Evolutionary conservation across 2,113 vertebrate species (phyloP), one percentile per base, ranked within the genome.

Genomic region (Barbus barbus): DNA sequence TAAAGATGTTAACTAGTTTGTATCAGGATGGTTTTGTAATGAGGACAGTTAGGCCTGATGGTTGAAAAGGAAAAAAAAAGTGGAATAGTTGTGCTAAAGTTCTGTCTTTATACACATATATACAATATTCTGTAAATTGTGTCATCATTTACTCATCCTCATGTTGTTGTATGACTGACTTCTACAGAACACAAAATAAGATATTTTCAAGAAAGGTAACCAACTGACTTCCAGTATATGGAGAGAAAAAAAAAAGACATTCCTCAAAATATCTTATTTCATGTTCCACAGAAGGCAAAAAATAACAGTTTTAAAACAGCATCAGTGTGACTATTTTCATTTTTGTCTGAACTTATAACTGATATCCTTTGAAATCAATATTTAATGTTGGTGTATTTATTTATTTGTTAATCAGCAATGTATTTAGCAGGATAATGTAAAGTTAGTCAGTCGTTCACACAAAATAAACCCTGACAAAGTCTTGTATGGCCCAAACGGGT

Each of bases 401-500:
- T 75, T 75, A 51, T 74, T 28, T 51, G 44, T 28, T 16, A 75
- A 31, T 3, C 44, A 75, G 9, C 24, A 3, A 75, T 75, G 44
- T 31, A 75, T 51, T 51, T 75, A 51, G 38, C 38, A 44, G 73
- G 44, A 48, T 74, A 74, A 48, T 46, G 72, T 48, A 31, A 13
- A 51, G 44, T 31, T 26, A 75, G 73, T 14, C n/a, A 75, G 33
- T 36, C n/a, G n/a, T n/a, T n/a, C n/a, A n/a, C n/a, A n/a, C n/a
- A n/a, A 48, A 77, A 36, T n/a, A 77, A 58, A 33, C 28, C 31
- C 24, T 24, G 41, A 5, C 0, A 1, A 14, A 12, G 5, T 16
- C 41, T 74, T 0, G 3, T 48, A 26, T 48, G 8, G 3, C 24
- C 41, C 4, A 71, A 72, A 60, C 48, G 36, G 26, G 33, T 56